Evolutionary conservation across 2,797 vertebrate genomes (phyloP).

Genomic region (Sebastes ruberrimus): DNA sequence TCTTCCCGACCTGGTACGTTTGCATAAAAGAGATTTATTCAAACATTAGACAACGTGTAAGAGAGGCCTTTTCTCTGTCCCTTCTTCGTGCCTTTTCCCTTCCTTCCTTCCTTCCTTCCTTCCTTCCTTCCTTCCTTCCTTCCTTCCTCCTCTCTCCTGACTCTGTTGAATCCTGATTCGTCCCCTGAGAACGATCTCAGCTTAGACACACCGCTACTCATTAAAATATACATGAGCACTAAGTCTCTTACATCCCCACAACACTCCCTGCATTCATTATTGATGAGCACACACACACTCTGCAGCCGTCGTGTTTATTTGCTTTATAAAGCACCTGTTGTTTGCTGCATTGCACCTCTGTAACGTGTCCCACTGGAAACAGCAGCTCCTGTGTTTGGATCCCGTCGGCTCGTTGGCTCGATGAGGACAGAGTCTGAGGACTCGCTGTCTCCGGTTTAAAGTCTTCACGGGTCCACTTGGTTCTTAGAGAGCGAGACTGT

Average conservation of each 20-base stretch:
- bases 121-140: no score
- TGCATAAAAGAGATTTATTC: no score
- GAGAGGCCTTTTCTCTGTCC: no score
- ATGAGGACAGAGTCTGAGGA: no score
- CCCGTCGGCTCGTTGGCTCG: background rate
- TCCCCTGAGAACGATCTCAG: background rate
- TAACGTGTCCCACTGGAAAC: slow-evolving; percentile 36
- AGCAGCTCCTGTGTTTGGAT: background rate
- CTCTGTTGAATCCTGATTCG: slow-evolving; percentile 6
- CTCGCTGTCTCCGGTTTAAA: fast-evolving
- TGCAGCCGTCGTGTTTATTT: background rate
- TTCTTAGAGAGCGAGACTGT: no score
- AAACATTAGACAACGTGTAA: no score
- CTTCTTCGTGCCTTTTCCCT: no score
- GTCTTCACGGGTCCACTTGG: no score
- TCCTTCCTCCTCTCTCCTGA: no score
- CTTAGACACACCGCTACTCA: slow-evolving; percentile 12
- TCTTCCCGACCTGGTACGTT: no score
- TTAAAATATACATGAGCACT: slow-evolving; percentile 66
- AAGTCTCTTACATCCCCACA: slow-evolving; percentile 58
- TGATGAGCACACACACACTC: slow-evolving; percentile 27
- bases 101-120: no score
- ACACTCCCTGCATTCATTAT: slow-evolving; percentile 53
- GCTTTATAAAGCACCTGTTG: slow-evolving; percentile 41
- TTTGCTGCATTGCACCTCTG: slow-evolving; percentile 61